Evolutionary conservation across 2,888 invertebrate genomes (phyloP).

Genomic region (Macrosoma leucophasiata): DNA sequence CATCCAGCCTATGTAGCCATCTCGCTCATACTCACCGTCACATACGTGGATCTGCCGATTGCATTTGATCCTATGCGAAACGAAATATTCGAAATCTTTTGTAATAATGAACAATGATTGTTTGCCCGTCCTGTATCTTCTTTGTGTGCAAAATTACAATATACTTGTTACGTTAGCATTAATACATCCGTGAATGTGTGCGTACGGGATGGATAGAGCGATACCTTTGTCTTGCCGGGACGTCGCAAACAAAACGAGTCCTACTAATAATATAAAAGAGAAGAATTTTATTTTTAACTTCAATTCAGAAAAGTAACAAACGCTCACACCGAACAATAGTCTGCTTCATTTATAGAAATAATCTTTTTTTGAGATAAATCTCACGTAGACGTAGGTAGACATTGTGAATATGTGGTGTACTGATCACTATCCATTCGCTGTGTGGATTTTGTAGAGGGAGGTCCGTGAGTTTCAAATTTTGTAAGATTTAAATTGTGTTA

Average conservation of each 20-base stretch:
- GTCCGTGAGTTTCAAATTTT: conserved; percentile 41
- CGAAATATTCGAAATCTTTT: conserved; percentile 73
- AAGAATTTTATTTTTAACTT: conserved; percentile 75
- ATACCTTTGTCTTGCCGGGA: conserved; percentile 73
- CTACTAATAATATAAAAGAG: conserved; percentile 72
- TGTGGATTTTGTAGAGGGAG: conserved; percentile 51
- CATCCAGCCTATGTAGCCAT: conserved; percentile 31
- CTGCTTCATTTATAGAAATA: conserved; percentile 71
- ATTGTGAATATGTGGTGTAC: conserved; percentile 50
- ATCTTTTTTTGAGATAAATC: conserved; percentile 75
- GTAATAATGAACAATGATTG: conserved; percentile 76
- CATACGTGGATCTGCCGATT: conserved; percentile 59
- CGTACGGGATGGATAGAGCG: conserved; percentile 68
- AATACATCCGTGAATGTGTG: conserved; percentile 58
- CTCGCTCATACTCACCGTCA: conserved; percentile 53
- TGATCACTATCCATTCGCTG: conserved; percentile 57
- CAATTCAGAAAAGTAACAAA: conserved; percentile 74
- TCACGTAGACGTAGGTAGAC: conserved; percentile 64
- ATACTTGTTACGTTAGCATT: conserved; percentile 71
- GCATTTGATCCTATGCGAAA: conserved; percentile 73
- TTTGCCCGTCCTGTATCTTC: conserved; percentile 71
- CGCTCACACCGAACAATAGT: conserved; percentile 67
- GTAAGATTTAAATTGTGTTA: conserved; percentile 14
- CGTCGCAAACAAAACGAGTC: conserved; percentile 72
- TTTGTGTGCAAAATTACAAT: conserved; percentile 76